phyloP scores from a whole-genome alignment of 2,113 vertebrate genomes.

The Actenoides hombroni region DNA sequence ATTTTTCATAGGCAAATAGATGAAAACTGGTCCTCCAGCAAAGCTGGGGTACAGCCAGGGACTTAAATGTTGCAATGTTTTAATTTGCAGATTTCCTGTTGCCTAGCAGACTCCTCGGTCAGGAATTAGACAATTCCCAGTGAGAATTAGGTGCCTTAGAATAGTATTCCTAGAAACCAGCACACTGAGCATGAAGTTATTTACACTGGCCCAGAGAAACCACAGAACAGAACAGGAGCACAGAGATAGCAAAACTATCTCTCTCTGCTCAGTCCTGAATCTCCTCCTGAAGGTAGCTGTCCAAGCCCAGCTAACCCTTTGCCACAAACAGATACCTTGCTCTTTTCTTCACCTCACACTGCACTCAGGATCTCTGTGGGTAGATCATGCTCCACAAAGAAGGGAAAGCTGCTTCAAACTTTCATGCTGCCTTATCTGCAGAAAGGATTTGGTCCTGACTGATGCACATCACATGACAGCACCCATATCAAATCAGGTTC shows the following conservation, averaged over 20 bases:
- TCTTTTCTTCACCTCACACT: background rate
- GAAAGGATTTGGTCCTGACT: background rate
- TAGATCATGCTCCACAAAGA: background rate
- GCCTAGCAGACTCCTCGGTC: conserved; percentile 32
- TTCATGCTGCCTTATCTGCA: background rate
- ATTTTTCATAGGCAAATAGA: conserved; percentile 48
- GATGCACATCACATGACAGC: fast-evolving
- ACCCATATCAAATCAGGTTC: background rate
- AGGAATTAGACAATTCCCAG: background rate
- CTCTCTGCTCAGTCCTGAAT: background rate
- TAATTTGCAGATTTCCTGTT: conserved; percentile 62
- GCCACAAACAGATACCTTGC: background rate
- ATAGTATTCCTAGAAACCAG: conserved; percentile 49
- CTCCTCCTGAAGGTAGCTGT: background rate
- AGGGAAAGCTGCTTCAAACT: background rate
- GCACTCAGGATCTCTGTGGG: background rate
- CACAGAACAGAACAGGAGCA: background rate
- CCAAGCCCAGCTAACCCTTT: background rate
- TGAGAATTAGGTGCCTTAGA: conserved; percentile 45
- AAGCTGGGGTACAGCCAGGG: conserved; percentile 55
- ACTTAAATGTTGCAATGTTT: conserved; percentile 57
- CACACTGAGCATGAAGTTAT: background rate
- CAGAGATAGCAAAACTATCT: background rate
- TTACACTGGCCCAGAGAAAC: conserved; percentile 12
- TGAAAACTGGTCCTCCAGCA: conserved; percentile 38